Base-by-base conservation (phyloP, 1,140 invertebrate species). In the Fopius arisanus region DNA sequence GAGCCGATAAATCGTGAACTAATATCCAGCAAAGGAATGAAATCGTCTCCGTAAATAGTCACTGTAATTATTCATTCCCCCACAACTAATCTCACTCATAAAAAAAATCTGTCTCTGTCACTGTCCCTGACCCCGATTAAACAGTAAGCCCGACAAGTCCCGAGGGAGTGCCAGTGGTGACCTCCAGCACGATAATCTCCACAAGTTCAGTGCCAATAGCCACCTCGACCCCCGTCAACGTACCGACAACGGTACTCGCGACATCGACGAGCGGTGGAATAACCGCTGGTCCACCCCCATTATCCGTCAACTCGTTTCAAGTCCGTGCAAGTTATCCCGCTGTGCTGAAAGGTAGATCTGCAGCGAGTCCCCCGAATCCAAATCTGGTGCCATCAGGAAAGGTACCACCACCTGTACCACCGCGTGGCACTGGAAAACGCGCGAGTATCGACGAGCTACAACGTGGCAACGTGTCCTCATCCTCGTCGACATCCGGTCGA, bases 391-490 rank as follows among this genome's bases (percentile, higher is more conserved):
- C 86, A 37, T 84, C 84, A 10, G 83, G 86, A 73, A 92, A 92
- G 81, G 90, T 94, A 3, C 94, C 94, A 7, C 94, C 94, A 26
- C 94, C 94, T 12, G 94, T 95, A 16, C 94, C 94, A 29, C 94
- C 94, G 3, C 87, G 94, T 72, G 94, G 94, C 69, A 80, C 74
- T 63, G 78, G 78, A 26, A 78, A 68, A 51, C 73, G 80, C 19
- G 26, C 41, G 26, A 12, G 67, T 19, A 7, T 28, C 59, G 70
- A 75, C 21, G 74, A 79, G 65, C 75, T 75, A 65, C 74, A 79
- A 23, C 29, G 72, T 59, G 48, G 72, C 54, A 74, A 70, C 75
- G n/a, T 74, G 14, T 74, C 79, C 16, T 75, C 73, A 31, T 79
- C 81, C 41, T 78, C 79, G 23, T 75, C 77, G 29, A 76, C 81